Percentiles rank a stretch among this genome's conserved stretches.
Conservation (phyloP, 2,113 vertebrate species). For the Ramphastos sulfuratus region DNA sequence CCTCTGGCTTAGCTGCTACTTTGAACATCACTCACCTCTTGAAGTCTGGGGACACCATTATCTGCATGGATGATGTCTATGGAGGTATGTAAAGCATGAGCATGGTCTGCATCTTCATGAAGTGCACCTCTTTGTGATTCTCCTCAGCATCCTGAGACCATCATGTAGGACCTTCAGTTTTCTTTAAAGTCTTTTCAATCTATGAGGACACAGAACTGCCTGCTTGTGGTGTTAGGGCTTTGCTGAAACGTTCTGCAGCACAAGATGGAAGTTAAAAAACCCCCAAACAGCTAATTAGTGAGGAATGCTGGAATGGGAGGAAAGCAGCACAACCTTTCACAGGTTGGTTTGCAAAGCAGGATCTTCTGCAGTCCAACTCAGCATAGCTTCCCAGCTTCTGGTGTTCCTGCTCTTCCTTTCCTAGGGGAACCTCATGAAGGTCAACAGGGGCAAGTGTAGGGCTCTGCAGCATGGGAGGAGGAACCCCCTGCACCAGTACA, state of each 20-base stretch:
- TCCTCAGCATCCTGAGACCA: background rate
- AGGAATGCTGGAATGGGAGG: background rate
- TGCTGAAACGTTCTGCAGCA: background rate
- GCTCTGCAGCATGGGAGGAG: too few species aligned
- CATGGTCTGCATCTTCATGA: background rate
- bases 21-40: constrained; percentile 87
- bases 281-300: too few species aligned
- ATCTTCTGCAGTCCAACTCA: background rate
- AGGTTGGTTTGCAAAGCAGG: background rate
- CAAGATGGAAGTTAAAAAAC: background rate
- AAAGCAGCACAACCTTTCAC: background rate
- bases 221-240: background rate
- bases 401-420: background rate
- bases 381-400: background rate
- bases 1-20: constrained; percentile 89
- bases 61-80: constrained; percentile 93
- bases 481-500: too few species aligned
- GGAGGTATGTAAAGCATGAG: constrained; percentile 78
- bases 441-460: too few species aligned
- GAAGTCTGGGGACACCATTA: constrained; percentile 85
- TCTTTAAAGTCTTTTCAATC: background rate
- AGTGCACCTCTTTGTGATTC: background rate
- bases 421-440: too few species aligned
- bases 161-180: rapidly evolving
- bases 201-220: background rate